Conservation (phyloP, 1,140 invertebrate genomes). For the Musca domestica region DNA sequence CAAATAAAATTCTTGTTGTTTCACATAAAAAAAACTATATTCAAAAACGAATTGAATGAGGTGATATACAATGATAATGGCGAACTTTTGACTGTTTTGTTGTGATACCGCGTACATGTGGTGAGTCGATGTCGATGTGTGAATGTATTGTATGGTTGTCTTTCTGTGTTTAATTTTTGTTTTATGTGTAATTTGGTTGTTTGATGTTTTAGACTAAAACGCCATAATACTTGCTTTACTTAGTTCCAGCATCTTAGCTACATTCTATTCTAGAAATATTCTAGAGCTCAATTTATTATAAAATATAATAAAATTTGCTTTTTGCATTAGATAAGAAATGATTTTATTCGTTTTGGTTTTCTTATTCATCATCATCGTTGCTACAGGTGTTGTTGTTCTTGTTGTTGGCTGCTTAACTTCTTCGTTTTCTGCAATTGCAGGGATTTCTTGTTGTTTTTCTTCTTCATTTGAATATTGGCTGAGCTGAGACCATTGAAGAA, state of each 20-base stretch:
- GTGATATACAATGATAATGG: no score
- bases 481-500: no score
- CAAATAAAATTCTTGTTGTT: no score
- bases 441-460: no score
- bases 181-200: constrained; percentile 7
- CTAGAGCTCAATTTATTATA: constrained; percentile 36
- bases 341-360: constrained; percentile 4
- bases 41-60: no score
- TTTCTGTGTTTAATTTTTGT: constrained; percentile 11
- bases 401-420: background rate
- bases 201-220: constrained; percentile 41
- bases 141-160: constrained; percentile 5
- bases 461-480: no score
- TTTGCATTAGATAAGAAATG: constrained; percentile 17
- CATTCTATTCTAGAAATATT: constrained; percentile 55
- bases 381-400: background rate
- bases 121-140: no score
- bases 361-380: background rate
- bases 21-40: no score
- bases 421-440: background rate
- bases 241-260: constrained; percentile 54
- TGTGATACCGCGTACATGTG: no score
- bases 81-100: no score
- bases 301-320: no score
- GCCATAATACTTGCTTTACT: constrained; percentile 55